These are phyloP conservation scores for Prionace glauca DNA, from an alignment of 2,797 vertebrate species.

Conservation along the genomic window DNA sequence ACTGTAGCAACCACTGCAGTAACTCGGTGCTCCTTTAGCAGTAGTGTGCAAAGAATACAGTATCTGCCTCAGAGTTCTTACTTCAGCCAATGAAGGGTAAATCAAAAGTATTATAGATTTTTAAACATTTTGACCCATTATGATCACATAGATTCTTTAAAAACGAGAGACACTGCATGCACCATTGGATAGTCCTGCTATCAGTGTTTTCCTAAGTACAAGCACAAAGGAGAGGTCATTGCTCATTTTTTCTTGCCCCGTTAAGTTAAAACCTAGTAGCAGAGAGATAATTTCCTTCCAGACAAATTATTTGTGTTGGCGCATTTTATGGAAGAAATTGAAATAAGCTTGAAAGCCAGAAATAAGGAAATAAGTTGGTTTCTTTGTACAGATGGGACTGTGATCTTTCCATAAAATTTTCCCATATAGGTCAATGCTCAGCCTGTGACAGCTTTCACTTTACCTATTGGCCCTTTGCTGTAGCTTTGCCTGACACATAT, in stretches of 20 bases:
- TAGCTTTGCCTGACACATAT: not conserved
- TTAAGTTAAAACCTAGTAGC: not conserved
- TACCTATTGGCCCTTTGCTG: not conserved
- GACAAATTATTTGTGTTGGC: not conserved
- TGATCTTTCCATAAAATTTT: not conserved
- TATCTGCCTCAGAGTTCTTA: not conserved
- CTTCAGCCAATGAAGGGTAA: not conserved
- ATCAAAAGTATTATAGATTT: not conserved
- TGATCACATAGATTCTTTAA: not conserved
- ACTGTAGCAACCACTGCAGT: constrained; percentile 50
- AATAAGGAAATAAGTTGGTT: not conserved
- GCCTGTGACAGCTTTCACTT: not conserved
- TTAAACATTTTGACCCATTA: not conserved
- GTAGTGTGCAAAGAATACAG: not conserved
- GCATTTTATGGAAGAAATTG: not conserved
- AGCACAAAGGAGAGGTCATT: not conserved
- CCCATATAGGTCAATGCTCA: not conserved
- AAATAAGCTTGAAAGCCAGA: not conserved
- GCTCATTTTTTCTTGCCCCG: not conserved
- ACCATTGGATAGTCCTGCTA: not conserved
- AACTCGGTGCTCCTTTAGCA: not conserved
- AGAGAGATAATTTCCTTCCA: not conserved
- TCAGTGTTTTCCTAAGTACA: not conserved
- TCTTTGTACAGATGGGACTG: not conserved
- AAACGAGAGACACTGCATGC: not conserved